Conservation (phyloP, 2,113 vertebrate species). For the Dryoscopus gambensis region DNA sequence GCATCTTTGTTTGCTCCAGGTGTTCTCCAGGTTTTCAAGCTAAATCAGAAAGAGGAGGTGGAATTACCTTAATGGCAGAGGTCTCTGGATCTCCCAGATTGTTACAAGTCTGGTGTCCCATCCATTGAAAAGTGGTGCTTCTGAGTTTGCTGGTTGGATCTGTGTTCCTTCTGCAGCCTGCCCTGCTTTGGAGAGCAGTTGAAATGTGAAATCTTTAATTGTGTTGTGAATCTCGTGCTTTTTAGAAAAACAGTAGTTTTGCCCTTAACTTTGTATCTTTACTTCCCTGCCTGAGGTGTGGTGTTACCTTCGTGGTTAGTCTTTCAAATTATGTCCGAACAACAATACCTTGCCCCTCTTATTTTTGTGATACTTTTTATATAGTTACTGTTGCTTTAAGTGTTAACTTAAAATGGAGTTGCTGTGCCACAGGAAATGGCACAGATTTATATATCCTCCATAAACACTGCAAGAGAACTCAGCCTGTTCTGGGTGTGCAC, state of each 20-base stretch:
- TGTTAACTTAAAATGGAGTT: background rate
- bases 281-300: background rate
- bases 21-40: background rate
- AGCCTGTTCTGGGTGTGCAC: background rate
- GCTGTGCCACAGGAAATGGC: background rate
- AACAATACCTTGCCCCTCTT: background rate
- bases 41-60: background rate
- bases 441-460: fast-evolving
- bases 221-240: background rate
- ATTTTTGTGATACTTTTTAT: background rate
- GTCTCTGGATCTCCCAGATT: background rate
- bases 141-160: background rate
- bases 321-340: background rate
- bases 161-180: background rate
- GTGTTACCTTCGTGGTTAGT: background rate
- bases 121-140: background rate
- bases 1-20: background rate
- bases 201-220: background rate
- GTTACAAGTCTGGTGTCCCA: background rate
- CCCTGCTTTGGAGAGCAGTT: background rate
- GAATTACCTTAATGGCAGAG: background rate
- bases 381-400: background rate
- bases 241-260: background rate
- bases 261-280: background rate
- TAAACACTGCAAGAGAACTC: background rate